Conservation (phyloP, 2,888 invertebrate species). For the Ommatoiulus sabulosus region DNA sequence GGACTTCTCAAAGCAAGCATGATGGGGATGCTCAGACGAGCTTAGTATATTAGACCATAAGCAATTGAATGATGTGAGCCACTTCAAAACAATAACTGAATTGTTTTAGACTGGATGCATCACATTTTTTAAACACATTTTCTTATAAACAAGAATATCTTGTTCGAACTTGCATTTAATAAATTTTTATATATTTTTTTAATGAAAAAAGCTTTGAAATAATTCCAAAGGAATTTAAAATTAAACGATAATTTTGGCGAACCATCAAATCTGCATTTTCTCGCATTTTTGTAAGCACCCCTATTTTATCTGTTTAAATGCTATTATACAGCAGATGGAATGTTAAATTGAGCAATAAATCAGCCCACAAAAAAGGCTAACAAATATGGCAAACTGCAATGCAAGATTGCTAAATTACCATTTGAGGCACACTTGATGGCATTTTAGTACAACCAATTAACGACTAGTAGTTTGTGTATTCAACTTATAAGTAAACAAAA, state of each 20-base stretch:
- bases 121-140: too few relatives aligned
- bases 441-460: slow-evolving; percentile 31
- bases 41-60: not conserved
- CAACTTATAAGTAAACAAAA: not conserved
- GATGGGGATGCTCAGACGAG: not conserved
- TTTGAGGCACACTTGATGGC: slow-evolving; percentile 18
- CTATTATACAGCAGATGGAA: not conserved
- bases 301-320: not conserved
- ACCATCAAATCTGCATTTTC: too few relatives aligned
- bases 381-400: slow-evolving; percentile 31
- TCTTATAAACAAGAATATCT: too few relatives aligned
- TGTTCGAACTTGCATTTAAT: too few relatives aligned
- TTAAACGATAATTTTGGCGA: too few relatives aligned
- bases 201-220: too few relatives aligned
- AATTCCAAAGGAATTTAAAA: too few relatives aligned
- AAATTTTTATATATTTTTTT: too few relatives aligned
- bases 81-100: too few relatives aligned
- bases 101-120: too few relatives aligned
- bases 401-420: slow-evolving; percentile 29
- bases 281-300: not conserved
- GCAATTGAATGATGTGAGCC: too few relatives aligned
- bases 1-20: not conserved
- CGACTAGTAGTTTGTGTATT: slow-evolving; percentile 39
- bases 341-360: slow-evolving; percentile 35
- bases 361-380: slow-evolving; percentile 35